Base-by-base conservation (phyloP, 2,797 vertebrate species). In the Trachurus trachurus region DNA sequence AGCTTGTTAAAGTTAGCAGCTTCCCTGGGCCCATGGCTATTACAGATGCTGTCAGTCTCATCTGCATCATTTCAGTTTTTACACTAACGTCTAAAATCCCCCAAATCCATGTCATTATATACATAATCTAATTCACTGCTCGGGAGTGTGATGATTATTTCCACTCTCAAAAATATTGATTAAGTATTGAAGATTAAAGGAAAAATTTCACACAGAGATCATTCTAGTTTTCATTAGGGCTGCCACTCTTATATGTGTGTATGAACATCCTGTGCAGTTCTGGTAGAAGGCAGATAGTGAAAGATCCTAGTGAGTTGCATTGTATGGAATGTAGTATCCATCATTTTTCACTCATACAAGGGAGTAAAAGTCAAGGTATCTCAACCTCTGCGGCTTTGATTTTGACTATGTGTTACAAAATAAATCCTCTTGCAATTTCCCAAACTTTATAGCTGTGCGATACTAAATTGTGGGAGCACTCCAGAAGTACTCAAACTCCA, bases 1-100 rank as follows among this genome's bases (percentile, higher is more conserved):
- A 82, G 67, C 76, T 78, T 60, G 73, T 79, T 85, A 75, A 62
- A 81, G 65, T 76, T 79, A 69, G 74, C 34, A 16, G 7, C 26
- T 52, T 71, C 37, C 21, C 42, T n/a, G 44, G 77, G 64, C 16
- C 54, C 10, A 1, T 66, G 29, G 40, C 31, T 22, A 45, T 62
- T 44, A 34, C 56, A 74, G 44, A 40, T 50, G 45, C 62, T 70
- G 50, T 37, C 56, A 61, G 49, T 15, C 49, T 69, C 10, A 54
- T 15, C n/a, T 19, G 1, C 22, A 29, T 31, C 15, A 6, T 64
- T 8, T 71, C 42, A 52, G 44, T 53, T 58, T 81, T 71, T 42
- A 57, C 16, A 53, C 26, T 22, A 29, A 34, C n/a, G 10, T 1
- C 22, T 79, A 2, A 17, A 63, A 60, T 44, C 10, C 21, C 40